Conservation (phyloP, 37 sponge, comb jelly and placozoan species). For the Amphimedon queenslandica region DNA sequence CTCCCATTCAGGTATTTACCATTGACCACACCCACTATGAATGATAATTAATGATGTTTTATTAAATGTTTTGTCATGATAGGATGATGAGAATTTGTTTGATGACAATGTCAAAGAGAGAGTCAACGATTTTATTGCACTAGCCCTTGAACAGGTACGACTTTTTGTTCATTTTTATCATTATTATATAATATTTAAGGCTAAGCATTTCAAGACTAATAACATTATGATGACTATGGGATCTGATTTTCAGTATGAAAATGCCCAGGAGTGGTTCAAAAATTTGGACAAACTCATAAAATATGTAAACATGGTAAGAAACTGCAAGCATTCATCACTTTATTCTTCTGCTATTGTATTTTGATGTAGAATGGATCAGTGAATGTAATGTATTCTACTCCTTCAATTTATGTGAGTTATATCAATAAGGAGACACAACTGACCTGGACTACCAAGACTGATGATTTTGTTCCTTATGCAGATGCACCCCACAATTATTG, state of each 20-base stretch:
- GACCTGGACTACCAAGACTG: conserved; percentile 77
- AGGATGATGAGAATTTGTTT: conserved; percentile 73
- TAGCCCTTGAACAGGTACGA: conserved; percentile 1
- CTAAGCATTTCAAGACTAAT: conserved; percentile 49
- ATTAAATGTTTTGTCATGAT: background rate
- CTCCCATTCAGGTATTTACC: background rate
- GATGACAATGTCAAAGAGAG: conserved; percentile 73
- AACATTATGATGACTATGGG: conserved; percentile 98
- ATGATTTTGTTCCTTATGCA: conserved; percentile 97
- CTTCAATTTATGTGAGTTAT: conserved; percentile 78
- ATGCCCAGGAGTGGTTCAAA: conserved; percentile 71
- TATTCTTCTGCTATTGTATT: background rate
- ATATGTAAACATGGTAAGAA: conserved; percentile 45
- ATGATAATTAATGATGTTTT: background rate
- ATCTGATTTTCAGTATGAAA: conserved; percentile 83
- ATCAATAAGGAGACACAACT: conserved; percentile 42
- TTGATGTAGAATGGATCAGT: conserved; percentile 30
- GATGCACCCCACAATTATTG: conserved; percentile 76
- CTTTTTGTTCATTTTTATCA: no score
- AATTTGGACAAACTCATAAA: conserved; percentile 93
- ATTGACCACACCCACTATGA: no score
- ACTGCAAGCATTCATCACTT: background rate
- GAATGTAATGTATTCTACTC: conserved; percentile 95
- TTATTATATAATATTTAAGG: no score
- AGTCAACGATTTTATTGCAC: conserved; percentile 44